A percentile compares a stretch with the other conserved stretches of the same genome.
phyloP scores from a whole-genome alignment of 2,113 vertebrate species.

The Amphilophus citrinellus region DNA sequence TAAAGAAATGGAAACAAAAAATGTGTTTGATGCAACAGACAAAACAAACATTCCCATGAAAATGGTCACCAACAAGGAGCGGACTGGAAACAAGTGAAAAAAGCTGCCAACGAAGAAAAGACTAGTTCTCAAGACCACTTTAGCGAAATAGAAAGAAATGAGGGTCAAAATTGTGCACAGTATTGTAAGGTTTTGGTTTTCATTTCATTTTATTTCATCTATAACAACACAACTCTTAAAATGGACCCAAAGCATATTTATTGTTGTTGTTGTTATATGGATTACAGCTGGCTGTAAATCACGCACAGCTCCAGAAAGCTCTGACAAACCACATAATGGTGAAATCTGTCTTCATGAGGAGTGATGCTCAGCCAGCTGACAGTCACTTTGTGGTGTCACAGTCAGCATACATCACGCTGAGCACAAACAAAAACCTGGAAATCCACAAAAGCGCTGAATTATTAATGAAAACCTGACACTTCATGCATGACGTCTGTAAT shows the following conservation, averaged over 20 bases:
- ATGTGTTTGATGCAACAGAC: too few relatives aligned
- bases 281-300: background rate
- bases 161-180: too few relatives aligned
- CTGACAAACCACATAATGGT: slow-evolving; percentile 6
- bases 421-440: background rate
- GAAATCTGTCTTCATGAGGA: background rate
- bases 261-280: background rate
- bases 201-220: background rate
- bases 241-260: background rate
- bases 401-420: slow-evolving; percentile 8
- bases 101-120: background rate
- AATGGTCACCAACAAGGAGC: background rate
- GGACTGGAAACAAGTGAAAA: background rate
- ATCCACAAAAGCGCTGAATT: background rate
- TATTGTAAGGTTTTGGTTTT: background rate
- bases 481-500: background rate
- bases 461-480: background rate
- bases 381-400: slow-evolving; percentile 12
- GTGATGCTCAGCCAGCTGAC: slow-evolving; percentile 5
- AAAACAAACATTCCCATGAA: too few relatives aligned
- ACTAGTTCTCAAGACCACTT: background rate
- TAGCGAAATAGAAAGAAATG: background rate
- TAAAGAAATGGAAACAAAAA: too few relatives aligned
- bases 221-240: background rate
- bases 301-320: slow-evolving; percentile 3